phyloP scores from a whole-genome alignment of 2,113 vertebrate genomes.

The Lophotis ruficrista region DNA sequence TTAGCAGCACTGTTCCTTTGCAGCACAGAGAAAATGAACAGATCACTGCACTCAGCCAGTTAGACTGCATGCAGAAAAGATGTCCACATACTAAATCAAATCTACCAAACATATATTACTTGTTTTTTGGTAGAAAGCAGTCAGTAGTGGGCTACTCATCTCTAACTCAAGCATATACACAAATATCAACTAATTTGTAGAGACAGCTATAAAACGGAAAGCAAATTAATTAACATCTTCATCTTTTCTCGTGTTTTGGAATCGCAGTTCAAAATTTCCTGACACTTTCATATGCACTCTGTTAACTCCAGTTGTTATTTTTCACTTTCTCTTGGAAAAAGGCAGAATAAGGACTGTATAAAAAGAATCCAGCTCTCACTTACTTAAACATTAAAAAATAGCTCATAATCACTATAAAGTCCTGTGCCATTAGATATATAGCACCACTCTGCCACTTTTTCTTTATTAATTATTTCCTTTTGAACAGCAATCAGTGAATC shows the following conservation, averaged over 20 bases:
- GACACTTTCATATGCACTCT: neutral
- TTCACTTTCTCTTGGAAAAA: slow-evolving; percentile 28
- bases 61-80: neutral
- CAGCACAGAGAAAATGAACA: neutral
- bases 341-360: neutral
- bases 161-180: neutral
- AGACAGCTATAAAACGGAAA: neutral
- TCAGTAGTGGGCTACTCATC: neutral
- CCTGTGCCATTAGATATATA: slow-evolving; percentile 25
- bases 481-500: slow-evolving; percentile 30
- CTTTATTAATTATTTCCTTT: slow-evolving; percentile 70
- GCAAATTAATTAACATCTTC: neutral
- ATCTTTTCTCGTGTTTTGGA: neutral
- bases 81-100: neutral
- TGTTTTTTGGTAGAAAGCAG: neutral
- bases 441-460: slow-evolving; percentile 46
- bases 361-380: slow-evolving; percentile 10
- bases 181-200: neutral
- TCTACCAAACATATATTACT: neutral
- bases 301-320: slow-evolving; percentile 11
- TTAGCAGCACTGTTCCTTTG: neutral
- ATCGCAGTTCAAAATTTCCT: neutral
- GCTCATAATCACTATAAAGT: slow-evolving; percentile 21
- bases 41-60: neutral
- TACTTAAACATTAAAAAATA: slow-evolving; percentile 29